Conservation (phyloP, 2,113 vertebrate species). For the Rhinolophus ferrumequinum region DNA sequence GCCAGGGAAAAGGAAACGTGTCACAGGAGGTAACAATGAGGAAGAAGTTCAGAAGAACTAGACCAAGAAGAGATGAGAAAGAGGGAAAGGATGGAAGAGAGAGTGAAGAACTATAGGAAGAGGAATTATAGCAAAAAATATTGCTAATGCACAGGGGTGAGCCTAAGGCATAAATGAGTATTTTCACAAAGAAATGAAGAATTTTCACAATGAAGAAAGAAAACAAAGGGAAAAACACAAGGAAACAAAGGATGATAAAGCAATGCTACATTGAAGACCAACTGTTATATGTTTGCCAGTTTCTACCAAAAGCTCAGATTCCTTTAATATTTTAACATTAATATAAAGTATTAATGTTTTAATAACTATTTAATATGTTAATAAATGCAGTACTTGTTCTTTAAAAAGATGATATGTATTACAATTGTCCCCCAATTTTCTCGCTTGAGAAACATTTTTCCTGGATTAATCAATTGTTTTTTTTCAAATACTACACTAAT, state of each 20-base stretch:
- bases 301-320: not conserved
- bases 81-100: not conserved
- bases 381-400: not conserved
- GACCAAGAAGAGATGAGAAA: not conserved
- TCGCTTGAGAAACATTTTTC: slow-evolving; percentile 15
- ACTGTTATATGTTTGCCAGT: not conserved
- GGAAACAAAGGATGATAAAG: not conserved
- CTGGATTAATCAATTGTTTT: slow-evolving; percentile 7
- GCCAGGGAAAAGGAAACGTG: not conserved
- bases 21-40: not conserved
- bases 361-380: not conserved
- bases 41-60: not conserved
- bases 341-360: no score
- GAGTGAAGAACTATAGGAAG: not conserved
- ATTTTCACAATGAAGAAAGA: not conserved
- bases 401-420: not conserved
- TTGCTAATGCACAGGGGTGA: not conserved
- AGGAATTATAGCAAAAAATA: not conserved
- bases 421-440: not conserved
- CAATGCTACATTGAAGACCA: not conserved
- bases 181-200: not conserved
- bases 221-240: not conserved
- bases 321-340: not conserved
- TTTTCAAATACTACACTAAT: slow-evolving; percentile 41
- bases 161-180: not conserved